Conservation (phyloP, 1,140 invertebrate species). For the Anastatus disparis region DNA sequence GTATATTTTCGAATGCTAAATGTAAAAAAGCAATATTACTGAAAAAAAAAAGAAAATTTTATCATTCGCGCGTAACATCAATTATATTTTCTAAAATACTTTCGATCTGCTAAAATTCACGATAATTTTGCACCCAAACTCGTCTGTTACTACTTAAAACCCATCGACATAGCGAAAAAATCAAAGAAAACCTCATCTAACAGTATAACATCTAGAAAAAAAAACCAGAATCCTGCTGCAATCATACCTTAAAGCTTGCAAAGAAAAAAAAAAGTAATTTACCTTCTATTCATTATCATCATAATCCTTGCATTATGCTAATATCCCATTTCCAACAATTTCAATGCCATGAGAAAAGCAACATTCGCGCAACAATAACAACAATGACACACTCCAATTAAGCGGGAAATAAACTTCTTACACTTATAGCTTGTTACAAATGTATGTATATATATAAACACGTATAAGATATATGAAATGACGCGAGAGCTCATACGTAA, state of each 20-base stretch:
- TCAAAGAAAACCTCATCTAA: background rate
- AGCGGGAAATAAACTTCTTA: constrained; percentile 3
- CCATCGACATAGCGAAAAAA: background rate
- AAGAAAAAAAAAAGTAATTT: no score
- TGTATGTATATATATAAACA: background rate
- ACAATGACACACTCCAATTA: constrained; percentile 40
- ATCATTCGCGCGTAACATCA: no score
- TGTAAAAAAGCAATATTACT: no score
- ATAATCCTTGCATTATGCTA: constrained; percentile 33
- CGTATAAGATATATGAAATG: background rate
- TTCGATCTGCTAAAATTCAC: constrained; percentile 10
- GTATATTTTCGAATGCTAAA: no score
- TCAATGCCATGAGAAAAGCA: constrained; percentile 40
- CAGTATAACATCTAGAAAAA: no score
- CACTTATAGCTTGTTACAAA: background rate
- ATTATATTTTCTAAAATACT: no score
- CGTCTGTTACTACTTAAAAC: constrained; percentile 10
- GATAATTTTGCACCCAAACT: background rate
- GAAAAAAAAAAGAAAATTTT: no score
- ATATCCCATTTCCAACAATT: constrained; percentile 26
- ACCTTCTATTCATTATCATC: constrained; percentile 12
- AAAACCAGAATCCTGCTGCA: no score
- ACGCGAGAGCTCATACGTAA: background rate
- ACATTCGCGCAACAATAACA: background rate
- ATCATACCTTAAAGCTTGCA: no score